A percentile compares a stretch with the other conserved stretches of the same genome.
Conservation (phyloP, 1,140 invertebrate species). For the Trichonephila clavipes region DNA sequence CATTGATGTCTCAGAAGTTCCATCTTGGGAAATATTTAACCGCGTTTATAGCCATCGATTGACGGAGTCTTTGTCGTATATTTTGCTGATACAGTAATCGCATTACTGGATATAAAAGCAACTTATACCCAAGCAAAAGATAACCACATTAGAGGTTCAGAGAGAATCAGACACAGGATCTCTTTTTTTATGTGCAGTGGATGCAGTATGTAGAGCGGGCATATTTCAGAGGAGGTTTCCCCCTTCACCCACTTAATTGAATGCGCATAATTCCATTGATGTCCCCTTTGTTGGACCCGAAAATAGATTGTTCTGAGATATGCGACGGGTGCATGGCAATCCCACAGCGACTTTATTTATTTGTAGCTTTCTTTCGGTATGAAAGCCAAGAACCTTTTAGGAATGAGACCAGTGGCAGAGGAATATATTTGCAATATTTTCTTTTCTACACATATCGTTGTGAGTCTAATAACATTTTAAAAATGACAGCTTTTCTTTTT, state of each 20-base stretch:
- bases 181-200: not conserved
- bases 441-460: too few relatives aligned
- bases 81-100: not conserved
- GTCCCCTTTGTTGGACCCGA: slow-evolving; percentile 9
- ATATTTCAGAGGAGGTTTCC: not conserved
- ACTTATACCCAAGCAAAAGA: not conserved
- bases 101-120: not conserved
- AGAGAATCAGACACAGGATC: not conserved
- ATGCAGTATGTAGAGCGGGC: not conserved
- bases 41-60: not conserved
- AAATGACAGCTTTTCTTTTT: too few relatives aligned
- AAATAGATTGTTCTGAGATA: slow-evolving; percentile 4
- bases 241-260: not conserved
- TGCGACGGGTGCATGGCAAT: not conserved
- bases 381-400: not conserved
- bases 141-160: slow-evolving; percentile 6
- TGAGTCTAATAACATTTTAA: too few relatives aligned
- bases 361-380: not conserved
- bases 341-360: not conserved
- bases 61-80: not conserved
- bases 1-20: not conserved
- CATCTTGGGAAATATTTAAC: not conserved
- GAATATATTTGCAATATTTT: too few relatives aligned
- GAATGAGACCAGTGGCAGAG: not conserved
- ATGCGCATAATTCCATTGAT: slow-evolving; percentile 17